A percentile compares a stretch with the other conserved stretches of the same genome.
phyloP scores from a whole-genome alignment of 2,888 invertebrate species.

The Congeria kusceri region DNA sequence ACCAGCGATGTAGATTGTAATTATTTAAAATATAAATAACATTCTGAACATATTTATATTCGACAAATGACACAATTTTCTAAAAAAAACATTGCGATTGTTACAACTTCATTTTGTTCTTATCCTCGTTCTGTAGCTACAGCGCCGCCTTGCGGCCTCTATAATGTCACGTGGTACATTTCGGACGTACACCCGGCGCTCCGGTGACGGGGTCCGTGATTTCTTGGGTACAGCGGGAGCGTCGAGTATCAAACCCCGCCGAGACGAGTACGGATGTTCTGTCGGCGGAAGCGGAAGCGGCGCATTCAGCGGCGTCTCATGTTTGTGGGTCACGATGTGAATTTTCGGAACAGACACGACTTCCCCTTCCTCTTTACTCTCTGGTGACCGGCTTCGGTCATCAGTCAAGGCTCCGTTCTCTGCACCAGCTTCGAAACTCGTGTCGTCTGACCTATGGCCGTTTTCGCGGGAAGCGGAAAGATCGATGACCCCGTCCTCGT shows the following conservation, averaged over 20 bases:
- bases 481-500: constrained; percentile 78
- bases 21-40: no score
- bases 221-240: constrained; percentile 80
- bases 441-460: constrained; percentile 45
- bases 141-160: constrained; percentile 78
- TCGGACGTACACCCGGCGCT: constrained; percentile 76
- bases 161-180: constrained; percentile 78
- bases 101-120: constrained; percentile 72
- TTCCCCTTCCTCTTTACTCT: constrained; percentile 56
- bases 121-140: constrained; percentile 76
- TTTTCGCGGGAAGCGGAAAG: constrained; percentile 73
- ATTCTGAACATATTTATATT: no score
- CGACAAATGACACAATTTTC: no score
- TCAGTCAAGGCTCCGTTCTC: constrained; percentile 43
- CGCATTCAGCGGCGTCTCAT: constrained; percentile 71
- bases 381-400: constrained; percentile 32
- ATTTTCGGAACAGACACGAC: constrained; percentile 74
- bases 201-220: constrained; percentile 78
- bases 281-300: constrained; percentile 77
- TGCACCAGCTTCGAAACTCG: constrained; percentile 60
- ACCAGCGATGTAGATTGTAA: no score
- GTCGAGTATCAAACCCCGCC: constrained; percentile 82
- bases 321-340: constrained; percentile 75
- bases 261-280: constrained; percentile 78
- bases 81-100: no score